Conservation (phyloP, 2,888 invertebrate genomes). For the Drosophila fungiperda region DNA sequence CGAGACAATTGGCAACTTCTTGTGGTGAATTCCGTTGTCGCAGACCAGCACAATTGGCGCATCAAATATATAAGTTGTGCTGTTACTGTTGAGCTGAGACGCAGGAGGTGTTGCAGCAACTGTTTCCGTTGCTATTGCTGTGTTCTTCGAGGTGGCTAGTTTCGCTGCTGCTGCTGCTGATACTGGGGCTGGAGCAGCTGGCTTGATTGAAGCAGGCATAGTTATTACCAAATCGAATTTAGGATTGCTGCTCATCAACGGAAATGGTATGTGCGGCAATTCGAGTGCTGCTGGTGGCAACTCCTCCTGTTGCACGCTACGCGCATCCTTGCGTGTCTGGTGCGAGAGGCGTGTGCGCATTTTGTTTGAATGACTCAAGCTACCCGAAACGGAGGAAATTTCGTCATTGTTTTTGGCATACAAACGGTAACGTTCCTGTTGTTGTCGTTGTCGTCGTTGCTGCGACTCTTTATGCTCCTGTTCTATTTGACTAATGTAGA, state of each 20-base stretch:
- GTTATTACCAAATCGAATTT: conserved; percentile 82
- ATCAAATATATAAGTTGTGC: conserved; percentile 82
- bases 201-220: conserved; percentile 20
- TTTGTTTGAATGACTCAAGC: conserved; percentile 54
- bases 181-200: conserved; percentile 1
- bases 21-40: background rate
- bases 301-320: conserved; percentile 80
- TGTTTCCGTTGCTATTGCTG: background rate
- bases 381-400: conserved; percentile 23
- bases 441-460: conserved; percentile 11
- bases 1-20: conserved; percentile 81
- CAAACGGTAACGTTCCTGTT: conserved; percentile 25
- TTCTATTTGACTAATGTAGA: conserved; percentile 10
- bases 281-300: conserved; percentile 85
- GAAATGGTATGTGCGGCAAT: conserved; percentile 86
- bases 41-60: conserved; percentile 85
- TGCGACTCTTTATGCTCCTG: conserved; percentile 17
- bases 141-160: background rate
- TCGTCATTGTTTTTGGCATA: conserved; percentile 30
- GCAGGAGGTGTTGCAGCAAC: conserved; percentile 2
- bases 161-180: conserved; percentile 3
- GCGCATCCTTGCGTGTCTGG: conserved; percentile 63
- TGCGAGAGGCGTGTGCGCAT: conserved; percentile 64
- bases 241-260: conserved; percentile 82
- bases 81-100: background rate